phyloP scores from a whole-genome alignment of 2,797 vertebrate species.

The Propithecus perrieri region DNA sequence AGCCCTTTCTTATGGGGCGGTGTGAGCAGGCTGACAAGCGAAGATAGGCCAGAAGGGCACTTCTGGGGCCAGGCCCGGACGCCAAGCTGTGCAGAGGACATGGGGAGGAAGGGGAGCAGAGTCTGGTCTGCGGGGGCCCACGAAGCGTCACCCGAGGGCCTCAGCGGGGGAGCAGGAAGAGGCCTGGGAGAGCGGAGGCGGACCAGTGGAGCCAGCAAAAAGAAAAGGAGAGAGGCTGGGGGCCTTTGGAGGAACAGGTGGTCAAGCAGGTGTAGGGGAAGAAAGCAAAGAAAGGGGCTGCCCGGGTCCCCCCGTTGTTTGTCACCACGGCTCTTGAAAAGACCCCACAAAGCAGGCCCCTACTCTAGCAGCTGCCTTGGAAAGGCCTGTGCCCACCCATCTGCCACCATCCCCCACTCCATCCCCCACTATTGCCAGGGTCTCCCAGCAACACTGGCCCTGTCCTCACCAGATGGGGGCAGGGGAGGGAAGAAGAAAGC shows the following conservation, averaged over 20 bases:
- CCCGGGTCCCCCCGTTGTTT: neutral
- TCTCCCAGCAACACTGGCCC: neutral
- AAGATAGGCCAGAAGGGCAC: neutral
- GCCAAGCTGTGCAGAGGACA: no score
- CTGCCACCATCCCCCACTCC: neutral
- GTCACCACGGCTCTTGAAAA: neutral
- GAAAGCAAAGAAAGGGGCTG: neutral
- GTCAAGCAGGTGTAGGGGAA: neutral
- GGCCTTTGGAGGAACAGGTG: neutral
- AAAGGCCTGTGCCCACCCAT: neutral
- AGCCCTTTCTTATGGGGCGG: neutral
- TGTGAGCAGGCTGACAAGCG: neutral
- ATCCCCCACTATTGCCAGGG: neutral
- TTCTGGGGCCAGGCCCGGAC: neutral
- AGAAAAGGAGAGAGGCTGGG: neutral
- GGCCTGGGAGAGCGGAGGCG: neutral
- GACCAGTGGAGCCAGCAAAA: neutral
- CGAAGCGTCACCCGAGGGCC: neutral
- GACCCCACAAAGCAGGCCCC: neutral
- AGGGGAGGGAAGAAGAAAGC: neutral
- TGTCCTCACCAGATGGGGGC: neutral
- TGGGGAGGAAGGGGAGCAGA: fast-evolving
- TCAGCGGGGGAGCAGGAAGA: neutral
- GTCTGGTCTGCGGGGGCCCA: neutral
- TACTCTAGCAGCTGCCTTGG: neutral